phyloP scores from a whole-genome alignment of 1,140 invertebrate genomes.

The Cydia splendana region DNA sequence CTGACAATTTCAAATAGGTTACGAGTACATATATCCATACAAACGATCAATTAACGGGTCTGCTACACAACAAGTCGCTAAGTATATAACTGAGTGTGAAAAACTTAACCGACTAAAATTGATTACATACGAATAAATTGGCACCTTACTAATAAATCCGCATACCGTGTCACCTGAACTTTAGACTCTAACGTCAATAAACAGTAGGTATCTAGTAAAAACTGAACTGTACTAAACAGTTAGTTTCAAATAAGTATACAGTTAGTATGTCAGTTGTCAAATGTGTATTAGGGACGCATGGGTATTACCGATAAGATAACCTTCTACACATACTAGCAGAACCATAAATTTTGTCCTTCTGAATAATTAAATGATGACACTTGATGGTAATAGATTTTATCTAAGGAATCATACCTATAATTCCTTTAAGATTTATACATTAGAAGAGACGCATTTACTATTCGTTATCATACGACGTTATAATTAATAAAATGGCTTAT shows the following conservation, averaged over 20 bases:
- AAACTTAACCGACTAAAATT: constrained; percentile 1
- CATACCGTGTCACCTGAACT: neutral
- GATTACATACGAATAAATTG: constrained; percentile 23
- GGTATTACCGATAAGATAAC: too few relatives aligned
- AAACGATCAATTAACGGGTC: constrained; percentile 18
- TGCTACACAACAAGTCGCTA: constrained; percentile 23
- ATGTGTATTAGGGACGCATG: too few relatives aligned
- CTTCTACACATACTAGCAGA: too few relatives aligned
- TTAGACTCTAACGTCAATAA: neutral
- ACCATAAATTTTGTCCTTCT: too few relatives aligned
- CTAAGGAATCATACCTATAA: too few relatives aligned
- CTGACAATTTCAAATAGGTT: neutral
- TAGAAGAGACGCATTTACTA: too few relatives aligned
- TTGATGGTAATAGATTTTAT: too few relatives aligned
- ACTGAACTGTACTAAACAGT: neutral
- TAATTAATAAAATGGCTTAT: too few relatives aligned
- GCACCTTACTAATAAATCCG: constrained; percentile 30
- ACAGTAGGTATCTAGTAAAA: neutral
- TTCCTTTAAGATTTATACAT: too few relatives aligned
- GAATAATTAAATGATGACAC: too few relatives aligned
- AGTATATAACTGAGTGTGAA: constrained; percentile 29
- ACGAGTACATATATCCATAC: neutral
- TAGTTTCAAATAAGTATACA: neutral
- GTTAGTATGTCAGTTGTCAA: too few relatives aligned
- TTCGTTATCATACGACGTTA: too few relatives aligned